phyloP scores from a whole-genome alignment of 1,140 invertebrate genomes.

The Meloidogyne exigua region DNA sequence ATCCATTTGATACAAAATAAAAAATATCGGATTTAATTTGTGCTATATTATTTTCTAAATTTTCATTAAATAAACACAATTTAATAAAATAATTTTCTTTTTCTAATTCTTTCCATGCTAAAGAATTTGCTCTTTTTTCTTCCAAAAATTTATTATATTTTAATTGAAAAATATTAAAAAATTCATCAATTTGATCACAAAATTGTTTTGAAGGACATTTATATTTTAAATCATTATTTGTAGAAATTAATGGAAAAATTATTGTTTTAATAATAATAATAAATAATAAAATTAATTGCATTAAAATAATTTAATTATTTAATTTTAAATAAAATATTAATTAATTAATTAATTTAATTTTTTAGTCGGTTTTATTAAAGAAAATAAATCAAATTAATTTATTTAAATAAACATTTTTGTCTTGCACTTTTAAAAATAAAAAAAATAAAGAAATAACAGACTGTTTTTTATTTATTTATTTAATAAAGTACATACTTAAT shows the following conservation, averaged over 20 bases:
- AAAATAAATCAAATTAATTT: too few relatives aligned
- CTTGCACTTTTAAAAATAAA: too few relatives aligned
- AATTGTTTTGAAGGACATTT: background rate
- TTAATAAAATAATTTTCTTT: background rate
- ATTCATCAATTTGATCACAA: background rate
- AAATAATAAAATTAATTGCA: too few relatives aligned
- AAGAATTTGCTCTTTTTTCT: background rate
- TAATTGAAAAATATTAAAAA: background rate
- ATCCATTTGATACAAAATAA: background rate
- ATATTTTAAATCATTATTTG: background rate
- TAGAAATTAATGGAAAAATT: background rate
- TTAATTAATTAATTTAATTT: too few relatives aligned
- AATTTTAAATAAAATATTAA: too few relatives aligned
- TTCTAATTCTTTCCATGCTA: background rate
- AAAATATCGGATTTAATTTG: background rate
- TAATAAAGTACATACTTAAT: too few relatives aligned
- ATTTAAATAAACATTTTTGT: too few relatives aligned
- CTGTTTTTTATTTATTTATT: too few relatives aligned
- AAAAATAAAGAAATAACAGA: too few relatives aligned
- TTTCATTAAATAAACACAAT: background rate
- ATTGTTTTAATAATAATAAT: too few relatives aligned
- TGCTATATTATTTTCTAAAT: background rate
- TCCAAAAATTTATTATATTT: background rate
- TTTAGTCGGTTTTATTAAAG: too few relatives aligned
- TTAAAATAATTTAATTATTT: too few relatives aligned